phyloP scores from a whole-genome alignment of 2,113 vertebrate species.

The Amphiprion ocellaris region DNA sequence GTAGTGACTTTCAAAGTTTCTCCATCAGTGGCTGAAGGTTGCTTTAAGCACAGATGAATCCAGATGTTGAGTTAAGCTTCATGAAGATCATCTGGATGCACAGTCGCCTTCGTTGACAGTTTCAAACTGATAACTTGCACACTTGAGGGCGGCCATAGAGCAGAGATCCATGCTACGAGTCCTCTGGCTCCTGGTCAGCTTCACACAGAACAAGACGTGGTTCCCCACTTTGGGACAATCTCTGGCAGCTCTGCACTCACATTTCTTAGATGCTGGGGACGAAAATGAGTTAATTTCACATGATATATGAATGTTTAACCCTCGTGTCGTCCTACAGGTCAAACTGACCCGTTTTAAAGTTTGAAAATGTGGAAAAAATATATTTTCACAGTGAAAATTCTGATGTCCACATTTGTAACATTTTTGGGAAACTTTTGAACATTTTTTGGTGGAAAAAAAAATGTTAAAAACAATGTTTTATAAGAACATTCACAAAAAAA shows the following conservation, averaged over 20 bases:
- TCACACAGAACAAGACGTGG: constrained; percentile 73
- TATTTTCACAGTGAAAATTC: too few relatives aligned
- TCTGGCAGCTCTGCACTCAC: constrained; percentile 68
- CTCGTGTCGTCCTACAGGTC: too few relatives aligned
- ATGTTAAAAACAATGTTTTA: too few relatives aligned
- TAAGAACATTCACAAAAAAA: too few relatives aligned
- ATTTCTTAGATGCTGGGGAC: constrained; percentile 66
- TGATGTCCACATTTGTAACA: too few relatives aligned
- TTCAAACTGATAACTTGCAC: constrained; percentile 67
- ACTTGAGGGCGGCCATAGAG: constrained; percentile 72
- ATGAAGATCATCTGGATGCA: constrained; percentile 28
- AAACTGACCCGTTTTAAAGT: too few relatives aligned
- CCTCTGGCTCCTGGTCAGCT: constrained; percentile 48
- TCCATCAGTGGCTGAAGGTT: not conserved
- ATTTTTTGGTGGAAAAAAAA: too few relatives aligned
- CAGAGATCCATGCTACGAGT: constrained; percentile 74
- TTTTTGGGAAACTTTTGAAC: too few relatives aligned
- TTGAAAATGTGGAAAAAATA: too few relatives aligned
- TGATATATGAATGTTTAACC: too few relatives aligned
- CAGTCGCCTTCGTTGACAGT: constrained; percentile 75
- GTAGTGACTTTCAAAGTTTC: too few relatives aligned
- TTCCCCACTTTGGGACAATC: constrained; percentile 53
- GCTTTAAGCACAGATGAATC: not conserved
- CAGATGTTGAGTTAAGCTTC: not conserved
- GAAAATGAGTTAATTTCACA: not conserved